phyloP scores from a whole-genome alignment of 2,113 vertebrate genomes.

The Ploceus nigricollis region DNA sequence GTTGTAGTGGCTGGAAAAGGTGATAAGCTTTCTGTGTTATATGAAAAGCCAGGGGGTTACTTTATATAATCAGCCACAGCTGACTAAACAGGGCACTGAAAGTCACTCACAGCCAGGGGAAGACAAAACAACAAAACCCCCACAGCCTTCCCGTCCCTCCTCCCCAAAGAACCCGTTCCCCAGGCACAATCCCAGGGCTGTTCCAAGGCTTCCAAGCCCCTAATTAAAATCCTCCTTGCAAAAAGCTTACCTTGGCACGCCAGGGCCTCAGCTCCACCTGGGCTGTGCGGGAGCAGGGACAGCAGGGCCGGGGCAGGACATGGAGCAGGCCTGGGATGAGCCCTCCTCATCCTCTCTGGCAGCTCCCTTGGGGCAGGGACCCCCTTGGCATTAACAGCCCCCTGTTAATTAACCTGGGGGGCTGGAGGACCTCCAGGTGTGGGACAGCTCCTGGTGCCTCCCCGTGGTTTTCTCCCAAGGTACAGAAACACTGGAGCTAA shows the following conservation, averaged over 20 bases:
- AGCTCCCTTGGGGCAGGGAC: neutral
- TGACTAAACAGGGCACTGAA: constrained; percentile 46
- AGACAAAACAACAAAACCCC: neutral
- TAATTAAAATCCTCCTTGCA: neutral
- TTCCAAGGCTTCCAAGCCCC: neutral
- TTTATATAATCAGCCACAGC: constrained; percentile 18
- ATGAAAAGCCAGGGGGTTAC: constrained; percentile 28
- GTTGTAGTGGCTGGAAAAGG: constrained; percentile 18
- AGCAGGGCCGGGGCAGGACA: accelerated
- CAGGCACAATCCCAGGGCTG: neutral
- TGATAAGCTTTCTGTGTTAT: constrained; percentile 27
- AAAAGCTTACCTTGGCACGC: neutral
- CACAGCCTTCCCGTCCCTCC: neutral
- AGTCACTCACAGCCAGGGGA: neutral
- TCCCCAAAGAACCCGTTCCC: neutral
- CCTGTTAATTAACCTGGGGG: neutral
- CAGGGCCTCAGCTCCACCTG: accelerated
- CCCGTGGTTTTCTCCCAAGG: accelerated
- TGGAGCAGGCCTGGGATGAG: accelerated
- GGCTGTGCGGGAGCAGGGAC: accelerated
- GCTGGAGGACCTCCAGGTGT: neutral
- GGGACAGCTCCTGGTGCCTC: neutral
- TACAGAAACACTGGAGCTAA: neutral
- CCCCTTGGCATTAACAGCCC: accelerated
- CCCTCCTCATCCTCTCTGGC: accelerated